A percentile compares a stretch with the other conserved stretches of the same genome.
Evolutionary conservation across 2,888 invertebrate species (phyloP).

Genomic region (Corythucha ciliata): DNA sequence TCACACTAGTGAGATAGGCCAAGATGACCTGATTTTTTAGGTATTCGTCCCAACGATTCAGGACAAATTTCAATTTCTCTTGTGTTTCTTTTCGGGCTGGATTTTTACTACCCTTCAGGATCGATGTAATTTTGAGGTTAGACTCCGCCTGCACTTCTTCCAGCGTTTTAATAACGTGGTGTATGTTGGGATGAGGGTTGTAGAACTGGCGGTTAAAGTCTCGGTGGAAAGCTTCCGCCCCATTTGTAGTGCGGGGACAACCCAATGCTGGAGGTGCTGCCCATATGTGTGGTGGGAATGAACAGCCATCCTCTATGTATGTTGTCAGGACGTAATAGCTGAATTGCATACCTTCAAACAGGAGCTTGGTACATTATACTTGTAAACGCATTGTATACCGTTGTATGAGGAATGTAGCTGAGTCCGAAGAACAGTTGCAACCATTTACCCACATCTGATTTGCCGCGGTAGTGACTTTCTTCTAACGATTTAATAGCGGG

Average conservation of each 20-base stretch:
- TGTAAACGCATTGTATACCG: conserved; percentile 10
- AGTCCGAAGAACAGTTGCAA: conserved; percentile 14
- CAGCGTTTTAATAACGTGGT: too few relatives aligned
- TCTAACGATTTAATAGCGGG: background rate
- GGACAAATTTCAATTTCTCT: too few relatives aligned
- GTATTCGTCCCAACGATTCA: too few relatives aligned
- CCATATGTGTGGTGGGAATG: conserved; percentile 36
- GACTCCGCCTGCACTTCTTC: too few relatives aligned
- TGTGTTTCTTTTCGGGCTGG: too few relatives aligned
- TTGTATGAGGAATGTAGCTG: conserved; percentile 2
- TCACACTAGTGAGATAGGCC: too few relatives aligned
- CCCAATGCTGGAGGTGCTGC: too few relatives aligned
- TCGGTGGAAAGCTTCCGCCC: background rate
- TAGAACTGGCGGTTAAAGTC: conserved; percentile 7
- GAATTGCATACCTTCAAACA: conserved; percentile 1
- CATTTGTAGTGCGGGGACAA: too few relatives aligned
- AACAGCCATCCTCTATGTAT: conserved; percentile 31
- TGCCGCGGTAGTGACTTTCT: too few relatives aligned
- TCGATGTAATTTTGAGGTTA: too few relatives aligned
- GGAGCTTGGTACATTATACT: conserved; percentile 8
- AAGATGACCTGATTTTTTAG: too few relatives aligned
- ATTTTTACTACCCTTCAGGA: too few relatives aligned
- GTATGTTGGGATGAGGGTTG: background rate
- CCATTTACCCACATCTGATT: conserved; percentile 11
- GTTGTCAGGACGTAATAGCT: conserved; percentile 13